A percentile compares a stretch with the other conserved stretches of the same genome.
These are phyloP conservation scores for Ramphastos sulfuratus DNA, from an alignment of 2,113 vertebrate species.

Conservation along the genomic window DNA sequence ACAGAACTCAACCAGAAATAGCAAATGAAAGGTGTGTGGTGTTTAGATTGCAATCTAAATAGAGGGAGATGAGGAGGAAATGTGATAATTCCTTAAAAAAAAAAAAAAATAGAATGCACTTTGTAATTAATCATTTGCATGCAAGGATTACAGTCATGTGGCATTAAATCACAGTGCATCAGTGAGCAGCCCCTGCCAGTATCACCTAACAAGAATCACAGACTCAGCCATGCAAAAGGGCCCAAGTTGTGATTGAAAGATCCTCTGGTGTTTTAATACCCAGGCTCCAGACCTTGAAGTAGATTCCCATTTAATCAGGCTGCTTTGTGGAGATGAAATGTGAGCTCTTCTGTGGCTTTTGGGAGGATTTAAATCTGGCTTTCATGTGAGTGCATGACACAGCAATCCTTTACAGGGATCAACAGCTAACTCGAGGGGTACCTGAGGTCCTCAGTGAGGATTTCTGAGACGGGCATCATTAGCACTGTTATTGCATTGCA, in stretches of 20 bases:
- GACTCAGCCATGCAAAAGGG: background rate
- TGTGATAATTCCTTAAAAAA: background rate
- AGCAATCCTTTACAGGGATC: slow-evolving; percentile 50
- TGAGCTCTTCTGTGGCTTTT: slow-evolving; percentile 42
- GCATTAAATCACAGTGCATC: slow-evolving; percentile 22
- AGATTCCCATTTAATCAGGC: slow-evolving; percentile 59
- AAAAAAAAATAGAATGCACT: background rate
- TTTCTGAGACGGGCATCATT: slow-evolving; percentile 35
- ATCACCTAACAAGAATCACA: background rate
- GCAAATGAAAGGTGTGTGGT: background rate
- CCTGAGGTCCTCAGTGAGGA: slow-evolving; percentile 26
- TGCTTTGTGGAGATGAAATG: slow-evolving; percentile 43
- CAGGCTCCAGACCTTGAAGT: slow-evolving; percentile 18
- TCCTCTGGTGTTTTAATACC: slow-evolving; percentile 21
- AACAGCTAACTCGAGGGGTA: slow-evolving; percentile 38
- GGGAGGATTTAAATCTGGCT: slow-evolving; percentile 53
- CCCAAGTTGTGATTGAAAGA: slow-evolving; percentile 34
- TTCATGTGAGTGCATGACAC: slow-evolving; percentile 60
- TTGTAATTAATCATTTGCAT: slow-evolving; percentile 46
- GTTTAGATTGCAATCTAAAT: background rate
- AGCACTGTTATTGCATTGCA: background rate
- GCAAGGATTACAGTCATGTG: background rate
- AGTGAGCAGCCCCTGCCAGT: background rate
- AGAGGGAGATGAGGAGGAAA: background rate
- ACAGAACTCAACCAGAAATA: background rate